Base-by-base conservation (phyloP, 2,797 vertebrate species). In the Rhinatrema bivittatum region DNA sequence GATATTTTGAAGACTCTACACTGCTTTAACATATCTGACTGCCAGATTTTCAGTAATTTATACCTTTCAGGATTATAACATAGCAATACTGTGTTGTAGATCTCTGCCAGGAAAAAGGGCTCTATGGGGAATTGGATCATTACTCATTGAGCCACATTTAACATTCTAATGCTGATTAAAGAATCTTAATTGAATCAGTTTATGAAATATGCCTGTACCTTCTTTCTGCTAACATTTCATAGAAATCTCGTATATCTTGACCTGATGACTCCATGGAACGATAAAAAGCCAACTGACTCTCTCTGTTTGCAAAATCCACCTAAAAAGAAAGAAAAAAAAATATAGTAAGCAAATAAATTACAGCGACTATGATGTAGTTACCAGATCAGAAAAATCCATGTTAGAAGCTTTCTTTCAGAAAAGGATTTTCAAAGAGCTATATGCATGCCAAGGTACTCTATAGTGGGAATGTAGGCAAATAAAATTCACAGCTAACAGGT, bases 271-370 rank as follows among this genome's bases (percentile, higher is more conserved):
- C 94, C 96, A 99, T 98, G 60, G 93, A 96, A 57, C 93, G 93
- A 76, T 98, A 98, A 74, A 99, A 99, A 19, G 96, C 90, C 85
- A 97, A 73, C 60, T 99, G 96, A 78, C 94, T 98, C 75, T 99
- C 96, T 32, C 94, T 91, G 74, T 98, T 99, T 45, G 96, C 96
- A 85, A 99, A 99, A 60, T 99, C 96, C 77, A 99, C 96, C 96
- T 99, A 58, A 33, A 79, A 62, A 16, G 16, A 32, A 50, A 66
- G 4, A 28, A 42, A 53, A 13, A 17, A 47, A 36, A 47, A 32
- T 14, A 11, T 0, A 1, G 25, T 51, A 32, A 32, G 16, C 1
- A 14, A 32, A 2, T 1, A 13, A 7, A 16, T 49, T 48, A 28
- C 40, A 12, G 34, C 46, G 36, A 50, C 31, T 46, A 25, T 27